Evolutionary conservation across 2,797 vertebrate species (phyloP).

Genomic region (Peromyscus nudipes): DNA sequence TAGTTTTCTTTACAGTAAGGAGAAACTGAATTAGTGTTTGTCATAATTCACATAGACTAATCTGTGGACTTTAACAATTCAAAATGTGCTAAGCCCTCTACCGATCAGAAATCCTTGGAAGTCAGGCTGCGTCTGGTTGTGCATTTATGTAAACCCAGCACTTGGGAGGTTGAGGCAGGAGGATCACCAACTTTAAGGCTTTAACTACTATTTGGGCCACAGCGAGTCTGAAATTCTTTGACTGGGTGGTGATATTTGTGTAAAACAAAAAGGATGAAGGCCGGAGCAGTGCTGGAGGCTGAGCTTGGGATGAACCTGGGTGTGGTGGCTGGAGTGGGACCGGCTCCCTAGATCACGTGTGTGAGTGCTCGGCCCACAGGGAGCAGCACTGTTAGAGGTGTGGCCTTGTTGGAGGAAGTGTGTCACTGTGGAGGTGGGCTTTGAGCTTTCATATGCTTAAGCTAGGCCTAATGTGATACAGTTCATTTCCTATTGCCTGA

Average conservation of each 20-base stretch:
- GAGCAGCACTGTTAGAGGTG: too few species aligned
- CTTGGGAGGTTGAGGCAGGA: not conserved
- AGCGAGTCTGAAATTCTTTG: not conserved
- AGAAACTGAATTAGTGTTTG: not conserved
- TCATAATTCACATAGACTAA: not conserved
- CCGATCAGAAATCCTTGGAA: not conserved
- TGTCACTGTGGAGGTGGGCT: too few species aligned
- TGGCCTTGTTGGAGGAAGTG: too few species aligned
- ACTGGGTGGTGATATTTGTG: not conserved
- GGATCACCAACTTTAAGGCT: not conserved
- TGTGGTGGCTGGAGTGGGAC: too few species aligned
- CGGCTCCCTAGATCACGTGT: too few species aligned
- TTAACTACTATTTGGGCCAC: not conserved
- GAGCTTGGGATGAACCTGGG: not conserved
- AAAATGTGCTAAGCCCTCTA: not conserved
- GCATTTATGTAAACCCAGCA: not conserved
- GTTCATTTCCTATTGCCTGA: too few species aligned
- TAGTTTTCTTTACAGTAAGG: not conserved
- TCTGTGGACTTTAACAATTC: not conserved
- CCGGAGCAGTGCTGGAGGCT: not conserved
- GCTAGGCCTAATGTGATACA: too few species aligned
- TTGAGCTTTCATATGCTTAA: too few species aligned
- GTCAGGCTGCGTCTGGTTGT: not conserved
- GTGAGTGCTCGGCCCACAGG: too few species aligned
- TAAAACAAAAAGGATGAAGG: not conserved